A percentile compares a stretch with the other conserved stretches of the same genome.
phyloP scores from a whole-genome alignment of 2,113 vertebrate species.

The Pteronura brasiliensis region DNA sequence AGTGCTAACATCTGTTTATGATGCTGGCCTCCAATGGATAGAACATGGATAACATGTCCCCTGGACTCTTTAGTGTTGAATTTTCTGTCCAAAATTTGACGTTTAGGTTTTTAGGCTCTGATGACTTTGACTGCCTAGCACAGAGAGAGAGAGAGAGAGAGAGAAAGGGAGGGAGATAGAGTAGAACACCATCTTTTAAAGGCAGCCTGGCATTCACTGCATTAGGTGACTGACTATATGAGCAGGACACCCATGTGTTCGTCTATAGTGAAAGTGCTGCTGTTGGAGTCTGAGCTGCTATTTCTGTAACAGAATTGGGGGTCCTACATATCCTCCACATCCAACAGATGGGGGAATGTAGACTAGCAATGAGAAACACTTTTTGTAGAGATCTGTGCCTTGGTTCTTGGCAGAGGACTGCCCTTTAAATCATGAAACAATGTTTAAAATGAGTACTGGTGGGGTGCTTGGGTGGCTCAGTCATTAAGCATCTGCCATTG shows the following conservation, averaged over 20 bases:
- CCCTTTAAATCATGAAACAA: not conserved
- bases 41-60: not conserved
- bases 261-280: not conserved
- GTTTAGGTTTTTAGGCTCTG: not conserved
- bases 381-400: not conserved
- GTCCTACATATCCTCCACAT: not conserved
- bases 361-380: not conserved
- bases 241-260: too few relatives aligned
- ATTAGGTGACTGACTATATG: not conserved
- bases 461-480: too few relatives aligned
- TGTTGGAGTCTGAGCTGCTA: not conserved
- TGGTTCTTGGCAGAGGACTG: not conserved
- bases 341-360: not conserved
- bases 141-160: not conserved
- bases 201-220: not conserved
- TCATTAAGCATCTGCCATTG: too few relatives aligned
- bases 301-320: not conserved
- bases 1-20: not conserved
- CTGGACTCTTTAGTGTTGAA: not conserved
- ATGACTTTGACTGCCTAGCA: not conserved
- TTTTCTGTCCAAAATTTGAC: not conserved
- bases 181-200: not conserved
- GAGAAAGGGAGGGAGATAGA: not conserved
- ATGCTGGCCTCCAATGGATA: not conserved
- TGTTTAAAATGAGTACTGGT: not conserved